Base-by-base conservation (phyloP, 2,797 vertebrate genomes). In the Acanthopagrus latus region DNA sequence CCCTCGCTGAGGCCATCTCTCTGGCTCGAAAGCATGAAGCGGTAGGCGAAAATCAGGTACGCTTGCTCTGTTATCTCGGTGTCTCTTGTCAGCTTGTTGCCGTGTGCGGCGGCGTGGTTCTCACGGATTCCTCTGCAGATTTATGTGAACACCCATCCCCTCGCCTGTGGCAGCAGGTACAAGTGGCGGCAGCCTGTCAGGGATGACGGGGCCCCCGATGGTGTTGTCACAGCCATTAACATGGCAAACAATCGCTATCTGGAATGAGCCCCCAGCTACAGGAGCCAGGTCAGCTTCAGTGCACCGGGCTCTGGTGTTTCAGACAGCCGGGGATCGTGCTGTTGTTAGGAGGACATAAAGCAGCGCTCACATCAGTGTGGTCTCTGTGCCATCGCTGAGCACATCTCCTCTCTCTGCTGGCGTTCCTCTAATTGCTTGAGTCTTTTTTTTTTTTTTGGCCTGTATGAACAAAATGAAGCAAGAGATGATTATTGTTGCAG, bases 161-260 rank as follows among this genome's bases (percentile, higher is more conserved):
- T 91, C 58, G 81, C 93, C 95, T 94, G 93, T 91, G 94, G 95
- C 93, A 91, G 89, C 92, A 92, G 93, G 95, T 94, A 94, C 78
- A 89, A 93, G 88, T 92, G 95, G 93, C 91, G 87, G 91, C 91
- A 86, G 91, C 91, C 84, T 95, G 94, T 94, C 92, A 94, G 83
- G 70, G 78, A 83, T 90, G 91, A 94, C 74, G 88, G 29, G 78
- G 85, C 87, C 91, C 91, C 27, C 27, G 84, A 85, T 87, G 85
- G 82, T 94, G 95, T 95, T 95, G 91, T 92, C 92, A 92, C 92
- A 94, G 94, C 93, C 92, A 93, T 96, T 95, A 95, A 95, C 95
- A 93, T 71, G 87, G 84, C 78, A 88, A 88, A 91, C 86, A 92
- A 92, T 95, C 81, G 84, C 91, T 92, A 92, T 93, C 84, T 95